A percentile compares a stretch with the other conserved stretches of the same genome.
These are phyloP conservation scores for Lasioglossum pauxillum DNA, from an alignment of 2,888 invertebrate genomes.

Conservation along the genomic window DNA sequence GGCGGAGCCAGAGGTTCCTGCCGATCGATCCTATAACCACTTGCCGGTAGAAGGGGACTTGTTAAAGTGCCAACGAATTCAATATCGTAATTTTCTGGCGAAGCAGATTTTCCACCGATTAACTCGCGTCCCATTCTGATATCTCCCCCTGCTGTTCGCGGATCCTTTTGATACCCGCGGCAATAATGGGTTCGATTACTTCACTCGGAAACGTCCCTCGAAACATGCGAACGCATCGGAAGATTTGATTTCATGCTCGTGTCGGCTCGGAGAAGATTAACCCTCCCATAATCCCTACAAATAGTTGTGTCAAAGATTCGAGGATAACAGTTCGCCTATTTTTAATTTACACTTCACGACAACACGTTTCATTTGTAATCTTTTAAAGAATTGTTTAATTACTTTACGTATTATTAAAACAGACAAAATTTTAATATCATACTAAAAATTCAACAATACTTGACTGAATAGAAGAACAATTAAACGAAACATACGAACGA, in stretches of 20 bases:
- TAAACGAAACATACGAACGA: background rate
- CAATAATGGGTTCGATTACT: constrained; percentile 48
- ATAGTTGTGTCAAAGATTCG: background rate
- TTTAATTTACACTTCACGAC: background rate
- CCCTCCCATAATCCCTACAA: background rate
- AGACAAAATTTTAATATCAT: background rate
- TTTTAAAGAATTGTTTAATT: background rate
- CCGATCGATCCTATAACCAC: constrained; percentile 52
- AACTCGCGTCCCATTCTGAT: constrained; percentile 20
- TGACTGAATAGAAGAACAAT: no score
- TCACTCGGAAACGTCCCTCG: constrained; percentile 12
- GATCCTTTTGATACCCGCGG: constrained; percentile 51
- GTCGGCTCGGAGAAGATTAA: background rate
- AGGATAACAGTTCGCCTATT: background rate
- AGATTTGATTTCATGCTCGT: background rate
- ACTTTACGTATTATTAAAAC: background rate
- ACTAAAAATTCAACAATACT: no score
- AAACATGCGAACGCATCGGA: background rate
- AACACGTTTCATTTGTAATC: background rate
- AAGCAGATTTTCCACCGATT: constrained; percentile 64
- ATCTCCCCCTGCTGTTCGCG: background rate
- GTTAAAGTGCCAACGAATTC: constrained; percentile 64
- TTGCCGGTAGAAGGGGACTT: constrained; percentile 28
- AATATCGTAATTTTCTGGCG: constrained; percentile 63
- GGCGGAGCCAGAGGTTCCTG: constrained; percentile 40